phyloP scores from a whole-genome alignment of 2,113 vertebrate genomes.

The Typhlomys cinereus region DNA sequence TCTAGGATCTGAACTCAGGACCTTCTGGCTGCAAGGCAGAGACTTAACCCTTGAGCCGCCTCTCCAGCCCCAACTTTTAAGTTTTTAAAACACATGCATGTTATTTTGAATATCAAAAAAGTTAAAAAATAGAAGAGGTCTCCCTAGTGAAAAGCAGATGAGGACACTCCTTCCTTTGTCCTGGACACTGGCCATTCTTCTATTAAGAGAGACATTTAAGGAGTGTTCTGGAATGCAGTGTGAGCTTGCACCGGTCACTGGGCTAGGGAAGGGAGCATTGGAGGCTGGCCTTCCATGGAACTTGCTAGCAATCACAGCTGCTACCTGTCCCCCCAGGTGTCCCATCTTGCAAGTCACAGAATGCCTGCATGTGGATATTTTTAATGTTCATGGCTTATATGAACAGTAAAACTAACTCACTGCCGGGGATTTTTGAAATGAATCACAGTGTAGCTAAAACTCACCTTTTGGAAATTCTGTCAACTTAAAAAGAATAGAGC shows the following conservation, averaged over 20 bases:
- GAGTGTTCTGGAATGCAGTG: neutral
- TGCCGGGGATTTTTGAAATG: neutral
- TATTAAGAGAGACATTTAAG: neutral
- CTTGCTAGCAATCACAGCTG: neutral
- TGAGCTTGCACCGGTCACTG: neutral
- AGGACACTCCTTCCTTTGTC: neutral
- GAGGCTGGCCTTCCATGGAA: neutral
- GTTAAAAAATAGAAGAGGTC: neutral
- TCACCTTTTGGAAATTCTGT: constrained; percentile 52
- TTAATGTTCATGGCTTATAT: neutral
- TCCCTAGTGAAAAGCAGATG: neutral
- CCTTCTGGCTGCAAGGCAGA: too few relatives aligned
- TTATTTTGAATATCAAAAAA: neutral
- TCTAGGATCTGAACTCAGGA: too few relatives aligned
- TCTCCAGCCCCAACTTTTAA: too few relatives aligned
- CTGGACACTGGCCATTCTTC: neutral
- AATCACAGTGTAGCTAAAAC: neutral
- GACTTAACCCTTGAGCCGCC: too few relatives aligned
- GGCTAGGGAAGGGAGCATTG: neutral
- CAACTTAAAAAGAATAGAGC: neutral
- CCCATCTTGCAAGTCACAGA: too few relatives aligned
- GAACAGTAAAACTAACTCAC: neutral
- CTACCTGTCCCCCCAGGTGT: fast-evolving
- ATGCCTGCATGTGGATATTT: neutral
- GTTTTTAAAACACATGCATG: neutral